Evolutionary conservation across 2,888 invertebrate genomes (phyloP), one percentile per base, ranked within the genome.

Genomic region (Lepetodrilus schrolli): DNA sequence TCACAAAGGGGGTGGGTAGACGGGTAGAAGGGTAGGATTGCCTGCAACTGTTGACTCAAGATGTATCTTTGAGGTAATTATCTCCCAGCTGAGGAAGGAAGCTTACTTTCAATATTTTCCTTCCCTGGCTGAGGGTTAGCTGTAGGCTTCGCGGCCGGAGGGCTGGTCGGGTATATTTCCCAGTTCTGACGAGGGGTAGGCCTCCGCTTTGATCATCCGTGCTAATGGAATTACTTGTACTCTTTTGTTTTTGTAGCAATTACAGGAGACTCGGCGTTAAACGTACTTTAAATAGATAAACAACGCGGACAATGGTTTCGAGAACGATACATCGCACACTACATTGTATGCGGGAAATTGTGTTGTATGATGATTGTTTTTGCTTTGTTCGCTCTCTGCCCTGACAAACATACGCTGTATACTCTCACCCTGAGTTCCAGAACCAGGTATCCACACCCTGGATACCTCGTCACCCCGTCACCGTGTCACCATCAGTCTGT

Each of bases 81-180:
- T 58, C 30, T 30, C 30, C 10, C 58, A 23, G 58, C 30, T 23
- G 26, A 30, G 13, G 17, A n/a, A 30, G 58, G 30, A 58, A 30
- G 58, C 58, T 58, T 58, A 58, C 34, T 58, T 58, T 58, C 58
- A 58, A 58, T 58, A 58, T 58, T 58, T 58, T 58, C 4, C 58
- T 58, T 58, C 26, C 30, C 34, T 30, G 17, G 30, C n/a, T 34
- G 34, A 58, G 30, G 26, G 34, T 34, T 30, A 17, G 13, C 17
- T 10, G 7, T 23, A 30, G 7, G 13, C 30, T 34, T 34, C 58
- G 3, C 7, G 34, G 51, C 30, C 17, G 30, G 26, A n/a, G 58
- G 58, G 17, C 43, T 43, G 30, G 3, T 58, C 58, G 26, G 26
- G 58, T 23, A 30, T 58, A 30, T 58, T 34, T 34, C 58, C 26